phyloP scores from a whole-genome alignment of 2,797 vertebrate species.

The Hapalemur alaotrensis region DNA sequence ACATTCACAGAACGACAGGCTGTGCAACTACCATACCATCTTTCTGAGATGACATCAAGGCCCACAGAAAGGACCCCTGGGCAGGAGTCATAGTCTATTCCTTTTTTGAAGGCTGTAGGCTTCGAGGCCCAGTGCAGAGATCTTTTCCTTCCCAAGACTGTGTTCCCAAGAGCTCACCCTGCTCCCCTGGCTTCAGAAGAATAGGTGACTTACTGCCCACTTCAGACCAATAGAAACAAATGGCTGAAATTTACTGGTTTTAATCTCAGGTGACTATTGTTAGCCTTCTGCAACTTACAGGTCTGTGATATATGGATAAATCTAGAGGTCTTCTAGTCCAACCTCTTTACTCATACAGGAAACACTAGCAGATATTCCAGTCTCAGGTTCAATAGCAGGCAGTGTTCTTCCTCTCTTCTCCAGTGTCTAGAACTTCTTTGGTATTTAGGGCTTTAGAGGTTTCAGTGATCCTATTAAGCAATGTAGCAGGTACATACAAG shows the following conservation, averaged over 20 bases:
- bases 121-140: not conserved
- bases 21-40: not conserved
- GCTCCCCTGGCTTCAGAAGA: not conserved
- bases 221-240: not conserved
- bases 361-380: not conserved
- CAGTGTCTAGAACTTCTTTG: not conserved
- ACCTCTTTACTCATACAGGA: not conserved
- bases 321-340: not conserved
- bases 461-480: conserved; percentile 20
- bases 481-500: not conserved
- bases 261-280: not conserved
- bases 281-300: not conserved
- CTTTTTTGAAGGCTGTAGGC: not conserved
- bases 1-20: not conserved
- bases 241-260: not conserved
- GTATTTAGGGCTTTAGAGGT: not conserved
- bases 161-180: not conserved
- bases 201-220: not conserved
- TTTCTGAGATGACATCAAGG: not conserved
- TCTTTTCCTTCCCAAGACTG: not conserved
- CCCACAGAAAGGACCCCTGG: not conserved
- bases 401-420: not conserved
- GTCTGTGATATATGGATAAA: not conserved
- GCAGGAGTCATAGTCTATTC: not conserved
- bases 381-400: not conserved